phyloP scores from a whole-genome alignment of 1,140 invertebrate species.

The Cotesia glomerata region DNA sequence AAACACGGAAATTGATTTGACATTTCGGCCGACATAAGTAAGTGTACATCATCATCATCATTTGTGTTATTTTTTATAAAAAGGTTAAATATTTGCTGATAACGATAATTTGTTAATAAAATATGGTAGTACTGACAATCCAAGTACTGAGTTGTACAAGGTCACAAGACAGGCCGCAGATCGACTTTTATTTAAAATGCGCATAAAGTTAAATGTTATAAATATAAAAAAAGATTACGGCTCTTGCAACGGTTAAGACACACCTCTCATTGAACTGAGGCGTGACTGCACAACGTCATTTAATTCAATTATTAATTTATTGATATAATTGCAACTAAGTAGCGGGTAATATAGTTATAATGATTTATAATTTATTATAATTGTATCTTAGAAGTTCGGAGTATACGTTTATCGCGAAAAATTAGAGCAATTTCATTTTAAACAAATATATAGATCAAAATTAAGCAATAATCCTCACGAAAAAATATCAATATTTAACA shows the following conservation, averaged over 20 bases:
- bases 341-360: too few relatives aligned
- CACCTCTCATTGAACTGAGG: background rate
- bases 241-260: background rate
- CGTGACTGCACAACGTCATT: background rate
- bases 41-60: background rate
- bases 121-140: background rate
- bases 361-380: too few relatives aligned
- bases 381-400: too few relatives aligned
- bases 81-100: conserved; percentile 1
- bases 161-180: background rate
- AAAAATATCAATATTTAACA: too few relatives aligned
- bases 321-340: too few relatives aligned
- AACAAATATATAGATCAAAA: too few relatives aligned
- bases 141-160: background rate
- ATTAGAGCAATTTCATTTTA: too few relatives aligned
- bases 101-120: background rate
- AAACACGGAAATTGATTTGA: background rate
- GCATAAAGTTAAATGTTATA: background rate
- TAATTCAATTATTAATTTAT: too few relatives aligned
- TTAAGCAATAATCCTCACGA: too few relatives aligned
- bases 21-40: too few relatives aligned
- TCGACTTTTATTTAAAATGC: background rate
- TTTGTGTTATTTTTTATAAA: background rate
- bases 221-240: background rate
- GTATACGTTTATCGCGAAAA: too few relatives aligned